These are phyloP conservation scores for Agonopterix heracliana DNA, from an alignment of 2,888 invertebrate species.

Conservation along the genomic window DNA sequence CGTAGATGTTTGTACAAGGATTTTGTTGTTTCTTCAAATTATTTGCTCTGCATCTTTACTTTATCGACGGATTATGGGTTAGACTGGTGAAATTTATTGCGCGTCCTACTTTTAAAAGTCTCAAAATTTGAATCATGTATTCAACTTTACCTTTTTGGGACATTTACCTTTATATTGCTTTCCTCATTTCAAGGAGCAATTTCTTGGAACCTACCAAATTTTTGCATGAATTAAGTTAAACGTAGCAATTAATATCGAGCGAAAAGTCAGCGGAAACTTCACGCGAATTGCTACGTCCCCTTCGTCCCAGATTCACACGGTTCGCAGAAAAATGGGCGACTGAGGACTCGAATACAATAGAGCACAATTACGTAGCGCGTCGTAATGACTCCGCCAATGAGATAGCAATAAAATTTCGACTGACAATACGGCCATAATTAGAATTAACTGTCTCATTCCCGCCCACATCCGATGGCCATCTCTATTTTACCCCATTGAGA, in stretches of 20 bases:
- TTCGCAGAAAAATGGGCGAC: conserved; percentile 55
- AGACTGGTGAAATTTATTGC: too few species aligned
- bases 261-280: conserved; percentile 33
- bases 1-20: conserved; percentile 37
- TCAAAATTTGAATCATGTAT: too few species aligned
- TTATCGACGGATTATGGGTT: too few species aligned
- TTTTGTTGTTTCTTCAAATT: conserved; percentile 20
- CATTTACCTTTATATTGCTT: neutral
- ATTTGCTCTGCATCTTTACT: conserved; percentile 13
- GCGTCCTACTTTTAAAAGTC: too few species aligned
- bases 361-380: conserved; percentile 54
- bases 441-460: conserved; percentile 72
- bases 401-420: conserved; percentile 72
- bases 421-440: conserved; percentile 70
- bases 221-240: neutral
- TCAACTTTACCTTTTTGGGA: too few species aligned
- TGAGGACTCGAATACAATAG: conserved; percentile 53
- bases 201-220: neutral
- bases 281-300: conserved; percentile 46
- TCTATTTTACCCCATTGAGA: conserved; percentile 49
- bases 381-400: conserved; percentile 69
- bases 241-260: conserved; percentile 21
- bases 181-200: neutral
- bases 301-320: conserved; percentile 60
- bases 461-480: conserved; percentile 61